Evolutionary conservation across 1,140 invertebrate genomes (phyloP), one percentile per base, ranked within the genome.

Genomic region (Heliconius congener): DNA sequence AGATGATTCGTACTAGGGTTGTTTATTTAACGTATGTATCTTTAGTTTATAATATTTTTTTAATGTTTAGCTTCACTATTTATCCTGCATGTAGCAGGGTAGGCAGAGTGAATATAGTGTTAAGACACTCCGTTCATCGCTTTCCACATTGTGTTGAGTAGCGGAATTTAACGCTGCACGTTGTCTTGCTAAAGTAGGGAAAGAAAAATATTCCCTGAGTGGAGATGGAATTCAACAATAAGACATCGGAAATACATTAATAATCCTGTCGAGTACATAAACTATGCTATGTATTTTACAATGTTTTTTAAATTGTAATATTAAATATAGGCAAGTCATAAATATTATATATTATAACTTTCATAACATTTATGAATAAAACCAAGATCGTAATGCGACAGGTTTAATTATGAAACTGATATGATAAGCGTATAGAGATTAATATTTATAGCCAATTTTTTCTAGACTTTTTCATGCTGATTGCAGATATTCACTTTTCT

Each of bases 1-100:
- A 87, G 84, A 87, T 87, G 86, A 89, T 83, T 83, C 82, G 71
- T 13, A n/a, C n/a, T 86, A 87, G 86, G 86, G 87, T 27, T 87
- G 82, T 27, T 50, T 6, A 13, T 76, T 30, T 16, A n/a, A 75
- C 11, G 34, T 9, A 66, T 13, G 9, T 11, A 23, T 66, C 11
- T 13, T 27, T 27, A 16, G 23, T 27, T 27, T 1, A 6, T 27
- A 4, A 4, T 66, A 16, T 66, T 30, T 66, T 16, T 27, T 66
- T 30, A 8, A 0, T 18, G 4, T 18, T 55, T 55, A 18, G 42
- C 13, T 46, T 46, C 13, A 46, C 42, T 9, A 3, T 46, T 46
- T 46, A 46, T 46, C 34, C 34, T 4, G 34, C 34, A 37, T 6
- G 6, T 37, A 37, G 34, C 1, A 37, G 34, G 34, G 5, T 37